Conservation (phyloP, 2,888 invertebrate species). For the Noctua janthina region DNA sequence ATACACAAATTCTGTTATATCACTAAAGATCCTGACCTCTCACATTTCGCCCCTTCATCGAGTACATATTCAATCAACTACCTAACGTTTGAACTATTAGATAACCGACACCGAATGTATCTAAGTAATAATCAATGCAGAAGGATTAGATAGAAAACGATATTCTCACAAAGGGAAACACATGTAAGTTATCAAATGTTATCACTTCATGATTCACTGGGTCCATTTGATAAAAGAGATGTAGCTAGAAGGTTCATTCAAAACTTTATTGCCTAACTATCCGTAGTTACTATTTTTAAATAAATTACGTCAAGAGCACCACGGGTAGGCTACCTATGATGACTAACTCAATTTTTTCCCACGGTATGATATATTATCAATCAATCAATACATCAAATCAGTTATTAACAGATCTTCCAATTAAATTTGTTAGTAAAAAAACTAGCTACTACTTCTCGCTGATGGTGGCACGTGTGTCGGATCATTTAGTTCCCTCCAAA, state of each 20-base stretch:
- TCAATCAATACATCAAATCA: no score
- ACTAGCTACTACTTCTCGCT: no score
- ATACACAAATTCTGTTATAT: slow-evolving; percentile 8
- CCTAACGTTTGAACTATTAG: slow-evolving; percentile 2
- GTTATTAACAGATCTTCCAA: no score
- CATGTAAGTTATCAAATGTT: slow-evolving; percentile 28
- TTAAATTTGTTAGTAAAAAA: no score
- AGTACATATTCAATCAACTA: slow-evolving; percentile 17
- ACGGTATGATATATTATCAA: not conserved
- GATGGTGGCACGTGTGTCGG: no score
- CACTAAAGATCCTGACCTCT: slow-evolving; percentile 27
- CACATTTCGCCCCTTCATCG: slow-evolving; percentile 11
- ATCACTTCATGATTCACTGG: slow-evolving; percentile 29
- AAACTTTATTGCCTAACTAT: not conserved
- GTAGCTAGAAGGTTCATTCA: slow-evolving; percentile 15
- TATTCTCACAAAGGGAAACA: slow-evolving; percentile 22
- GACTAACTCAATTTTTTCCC: not conserved
- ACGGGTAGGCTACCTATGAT: not conserved
- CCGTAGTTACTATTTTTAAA: not conserved
- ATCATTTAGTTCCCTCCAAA: no score
- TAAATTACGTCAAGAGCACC: not conserved
- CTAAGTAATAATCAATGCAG: slow-evolving; percentile 8
- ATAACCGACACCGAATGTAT: slow-evolving; percentile 18
- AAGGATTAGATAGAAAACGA: slow-evolving; percentile 10
- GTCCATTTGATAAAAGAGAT: not conserved